Conservation (phyloP, 2,113 vertebrate genomes). For the Psilopsiagon aurifrons region DNA sequence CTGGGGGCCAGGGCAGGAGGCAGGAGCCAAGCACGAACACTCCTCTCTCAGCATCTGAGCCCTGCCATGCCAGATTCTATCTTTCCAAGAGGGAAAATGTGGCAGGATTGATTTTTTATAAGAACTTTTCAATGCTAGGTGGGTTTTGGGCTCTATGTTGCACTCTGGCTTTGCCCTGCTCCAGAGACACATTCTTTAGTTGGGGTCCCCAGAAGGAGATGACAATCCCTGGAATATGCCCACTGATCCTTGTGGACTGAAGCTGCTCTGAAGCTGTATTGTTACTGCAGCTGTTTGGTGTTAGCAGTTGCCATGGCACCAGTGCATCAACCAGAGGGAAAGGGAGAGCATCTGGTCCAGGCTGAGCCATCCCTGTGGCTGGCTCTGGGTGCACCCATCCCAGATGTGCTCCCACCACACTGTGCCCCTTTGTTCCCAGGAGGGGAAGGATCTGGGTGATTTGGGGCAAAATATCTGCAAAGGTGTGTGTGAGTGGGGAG, state of each 20-base stretch:
- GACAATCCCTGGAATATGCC: neutral
- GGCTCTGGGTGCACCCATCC: rapidly evolving
- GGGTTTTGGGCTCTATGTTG: neutral
- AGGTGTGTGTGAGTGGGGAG: neutral
- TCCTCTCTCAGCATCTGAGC: neutral
- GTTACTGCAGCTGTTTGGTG: conserved; percentile 2
- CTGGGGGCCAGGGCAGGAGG: neutral
- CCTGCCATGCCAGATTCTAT: neutral
- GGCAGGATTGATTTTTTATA: neutral
- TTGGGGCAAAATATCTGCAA: neutral
- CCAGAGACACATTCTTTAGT: neutral
- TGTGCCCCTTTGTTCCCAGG: neutral
- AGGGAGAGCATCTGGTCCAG: neutral
- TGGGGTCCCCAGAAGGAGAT: neutral
- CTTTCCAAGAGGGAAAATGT: neutral
- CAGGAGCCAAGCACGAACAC: neutral
- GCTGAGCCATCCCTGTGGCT: neutral
- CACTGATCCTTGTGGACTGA: neutral
- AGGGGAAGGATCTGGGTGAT: neutral
- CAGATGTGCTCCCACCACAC: neutral
- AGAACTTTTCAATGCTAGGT: neutral
- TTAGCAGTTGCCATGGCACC: conserved; percentile 52
- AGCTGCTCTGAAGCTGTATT: neutral
- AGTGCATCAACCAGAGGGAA: neutral
- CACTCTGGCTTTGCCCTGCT: neutral